Conservation (phyloP, 2,113 vertebrate species). For the Rhinoptilus africanus region DNA sequence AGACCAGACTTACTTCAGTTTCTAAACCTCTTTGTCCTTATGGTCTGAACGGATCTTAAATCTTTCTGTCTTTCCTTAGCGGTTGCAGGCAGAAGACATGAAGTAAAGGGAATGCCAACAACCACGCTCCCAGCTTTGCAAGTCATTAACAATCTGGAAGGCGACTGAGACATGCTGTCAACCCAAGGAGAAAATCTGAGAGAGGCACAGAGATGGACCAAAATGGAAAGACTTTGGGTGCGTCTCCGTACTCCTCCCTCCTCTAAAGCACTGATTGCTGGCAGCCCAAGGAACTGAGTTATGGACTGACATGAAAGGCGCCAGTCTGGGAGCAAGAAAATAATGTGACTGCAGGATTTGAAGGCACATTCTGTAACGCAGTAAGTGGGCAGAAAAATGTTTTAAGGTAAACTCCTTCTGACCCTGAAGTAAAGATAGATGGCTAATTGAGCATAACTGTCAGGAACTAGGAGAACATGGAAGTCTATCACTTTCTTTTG, state of each 20-base stretch:
- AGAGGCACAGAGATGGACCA: background rate
- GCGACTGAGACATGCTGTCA: background rate
- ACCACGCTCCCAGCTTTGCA: background rate
- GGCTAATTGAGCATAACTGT: background rate
- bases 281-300: background rate
- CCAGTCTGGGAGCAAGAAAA: background rate
- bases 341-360: background rate
- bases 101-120: conserved; percentile 11
- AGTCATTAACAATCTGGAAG: background rate
- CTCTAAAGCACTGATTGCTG: background rate
- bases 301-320: background rate
- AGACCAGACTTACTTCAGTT: background rate
- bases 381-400: background rate
- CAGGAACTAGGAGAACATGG: background rate
- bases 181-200: background rate
- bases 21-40: background rate
- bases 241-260: background rate
- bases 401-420: background rate
- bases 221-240: background rate
- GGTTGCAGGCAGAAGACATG: background rate
- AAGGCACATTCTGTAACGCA: background rate
- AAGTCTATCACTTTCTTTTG: background rate
- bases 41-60: background rate
- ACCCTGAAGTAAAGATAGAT: background rate
- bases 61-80: background rate